A percentile compares a stretch with the other conserved stretches of the same genome.
Conservation (phyloP, 2,113 vertebrate species). For the Grallaria varia region DNA sequence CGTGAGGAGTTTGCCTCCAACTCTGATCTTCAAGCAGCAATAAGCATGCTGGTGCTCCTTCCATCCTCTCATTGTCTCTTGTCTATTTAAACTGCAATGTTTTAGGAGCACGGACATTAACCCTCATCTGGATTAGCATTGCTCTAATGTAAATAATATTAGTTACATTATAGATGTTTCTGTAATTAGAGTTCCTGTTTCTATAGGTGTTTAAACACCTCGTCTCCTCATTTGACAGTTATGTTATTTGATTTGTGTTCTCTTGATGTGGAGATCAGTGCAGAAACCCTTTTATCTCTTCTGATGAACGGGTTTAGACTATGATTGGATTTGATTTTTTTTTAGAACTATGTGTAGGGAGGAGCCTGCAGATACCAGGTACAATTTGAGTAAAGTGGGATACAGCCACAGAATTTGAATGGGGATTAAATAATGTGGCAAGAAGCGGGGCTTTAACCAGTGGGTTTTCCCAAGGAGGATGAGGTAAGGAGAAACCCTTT, state of each 20-base stretch:
- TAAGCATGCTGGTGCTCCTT: conserved; percentile 2
- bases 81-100: conserved; percentile 66
- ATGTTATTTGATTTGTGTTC: conserved; percentile 64
- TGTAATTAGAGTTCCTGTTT: conserved; percentile 62
- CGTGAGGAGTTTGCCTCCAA: background rate
- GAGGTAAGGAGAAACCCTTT: background rate
- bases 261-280: conserved; percentile 25
- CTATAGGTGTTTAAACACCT: conserved; percentile 64
- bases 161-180: conserved; percentile 70
- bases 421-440: background rate
- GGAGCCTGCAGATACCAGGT: background rate
- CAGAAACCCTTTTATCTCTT: conserved; percentile 37
- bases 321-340: conserved; percentile 40
- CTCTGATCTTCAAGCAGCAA: background rate
- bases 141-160: conserved; percentile 64
- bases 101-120: conserved; percentile 66
- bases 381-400: background rate
- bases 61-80: background rate
- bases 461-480: background rate
- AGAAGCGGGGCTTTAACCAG: background rate
- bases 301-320: background rate
- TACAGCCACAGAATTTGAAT: background rate
- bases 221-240: conserved; percentile 41
- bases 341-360: background rate
- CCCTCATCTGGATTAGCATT: conserved; percentile 48